Evolutionary conservation across 2,888 invertebrate genomes (phyloP).

Genomic region (Sarcophaga variegata): DNA sequence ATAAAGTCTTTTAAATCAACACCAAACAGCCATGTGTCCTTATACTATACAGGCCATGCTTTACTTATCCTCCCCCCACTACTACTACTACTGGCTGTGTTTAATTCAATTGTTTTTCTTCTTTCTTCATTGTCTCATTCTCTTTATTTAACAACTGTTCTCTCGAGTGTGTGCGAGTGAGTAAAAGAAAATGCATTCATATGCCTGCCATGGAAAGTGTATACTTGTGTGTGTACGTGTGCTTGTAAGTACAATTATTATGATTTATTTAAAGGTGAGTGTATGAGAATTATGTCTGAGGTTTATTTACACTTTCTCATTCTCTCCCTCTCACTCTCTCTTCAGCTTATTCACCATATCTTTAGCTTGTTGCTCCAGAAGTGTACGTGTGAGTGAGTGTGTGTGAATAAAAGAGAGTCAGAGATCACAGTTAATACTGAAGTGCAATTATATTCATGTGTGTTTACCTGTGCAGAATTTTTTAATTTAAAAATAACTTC

Average conservation of each 20-base stretch:
- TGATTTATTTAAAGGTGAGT: background rate
- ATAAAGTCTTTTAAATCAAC: too few species aligned
- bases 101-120: too few species aligned
- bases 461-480: constrained; percentile 66
- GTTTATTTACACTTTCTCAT: background rate
- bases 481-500: constrained; percentile 66
- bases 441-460: constrained; percentile 60
- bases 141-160: too few species aligned
- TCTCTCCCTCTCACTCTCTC: background rate
- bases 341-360: background rate
- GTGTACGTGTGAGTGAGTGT: too few species aligned
- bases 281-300: background rate
- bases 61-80: too few species aligned
- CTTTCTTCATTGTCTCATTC: too few species aligned
- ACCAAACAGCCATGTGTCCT: too few species aligned
- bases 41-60: too few species aligned
- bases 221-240: background rate
- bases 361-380: too few species aligned
- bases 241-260: background rate
- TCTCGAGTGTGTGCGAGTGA: background rate
- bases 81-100: too few species aligned
- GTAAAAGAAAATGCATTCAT: background rate
- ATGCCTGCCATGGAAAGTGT: background rate
- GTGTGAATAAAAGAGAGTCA: background rate
- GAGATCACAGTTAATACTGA: constrained; percentile 45